Base-by-base conservation (phyloP, 2,888 invertebrate species). In the Ennomos quercinarius region DNA sequence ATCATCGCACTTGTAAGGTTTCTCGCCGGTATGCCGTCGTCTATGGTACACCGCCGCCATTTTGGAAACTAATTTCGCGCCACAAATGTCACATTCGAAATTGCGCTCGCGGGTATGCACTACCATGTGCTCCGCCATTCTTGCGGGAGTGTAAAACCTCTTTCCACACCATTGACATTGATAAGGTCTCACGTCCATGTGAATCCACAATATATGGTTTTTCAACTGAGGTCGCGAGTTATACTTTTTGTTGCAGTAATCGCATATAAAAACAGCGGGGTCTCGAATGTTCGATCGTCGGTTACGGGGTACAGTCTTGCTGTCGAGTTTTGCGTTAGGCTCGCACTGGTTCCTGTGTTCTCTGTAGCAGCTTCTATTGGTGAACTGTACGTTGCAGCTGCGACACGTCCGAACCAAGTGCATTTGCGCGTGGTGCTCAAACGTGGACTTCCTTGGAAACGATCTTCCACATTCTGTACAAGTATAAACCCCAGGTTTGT, bases 51-150 rank as follows among this genome's bases (percentile, higher is more conserved):
- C 84, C 1, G 84, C 86, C 3, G 93, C 92, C 89, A 89, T 91
- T 66, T 86, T 87, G 10, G 90, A 84, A 1, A 91, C 91, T 0
- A 92, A 71, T 72, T 84, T 87, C 17, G 86, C 89, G 10, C 90
- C 86, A 72, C 94, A 94, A 49, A 93, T 84, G 55, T 93, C 90
- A 60, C 94, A 94, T 63, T 84, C 87, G 66, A 91, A 94, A 47
- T 93, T 93, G 62, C 93, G 80, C 45, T 80, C 92, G 10, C 93
- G 82, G 0, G 93, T 93, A 66, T 94, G 94, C 0, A 93, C 93
- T 0, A 93, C 87, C 3, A 84, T 83, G 53, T 94, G 94, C 58
- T 93, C 93, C 0, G 91, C 89, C 55, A 94, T 69, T 17, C 93
- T 81, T 0, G 91, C 89, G 4, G 91, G 84, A 0, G 93, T 92